Conservation (phyloP, 2,888 invertebrate genomes). For the Rhabditoides inermis region DNA sequence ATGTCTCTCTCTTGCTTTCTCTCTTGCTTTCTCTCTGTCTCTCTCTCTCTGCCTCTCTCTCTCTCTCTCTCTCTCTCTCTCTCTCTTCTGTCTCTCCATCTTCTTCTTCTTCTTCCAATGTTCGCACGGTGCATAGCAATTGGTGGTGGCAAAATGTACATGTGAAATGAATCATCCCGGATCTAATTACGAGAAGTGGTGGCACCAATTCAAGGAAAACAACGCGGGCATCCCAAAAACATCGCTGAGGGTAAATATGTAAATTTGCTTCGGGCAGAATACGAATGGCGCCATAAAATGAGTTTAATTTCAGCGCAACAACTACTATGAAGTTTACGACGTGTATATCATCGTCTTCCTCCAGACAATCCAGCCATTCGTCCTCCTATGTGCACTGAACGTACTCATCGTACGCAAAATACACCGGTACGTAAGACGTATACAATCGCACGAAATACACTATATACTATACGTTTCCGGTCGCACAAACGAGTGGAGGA, state of each 20-base stretch:
- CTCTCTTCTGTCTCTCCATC: neutral
- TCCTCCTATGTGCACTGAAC: conserved; percentile 26
- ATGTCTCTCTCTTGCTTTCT: too few species aligned
- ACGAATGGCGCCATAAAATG: too few species aligned
- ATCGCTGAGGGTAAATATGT: too few species aligned
- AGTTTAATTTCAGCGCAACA: conserved; percentile 17
- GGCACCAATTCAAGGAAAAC: too few species aligned
- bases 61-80: neutral
- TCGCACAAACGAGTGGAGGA: too few species aligned
- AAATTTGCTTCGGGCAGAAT: too few species aligned
- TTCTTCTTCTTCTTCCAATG: neutral
- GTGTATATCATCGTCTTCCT: conserved; percentile 26
- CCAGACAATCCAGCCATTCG: conserved; percentile 34
- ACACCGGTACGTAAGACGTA: neutral
- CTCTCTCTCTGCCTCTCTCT: neutral
- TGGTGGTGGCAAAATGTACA: too few species aligned
- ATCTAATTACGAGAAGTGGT: too few species aligned
- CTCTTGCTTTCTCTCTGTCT: conserved; percentile 1
- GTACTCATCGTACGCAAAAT: conserved; percentile 32
- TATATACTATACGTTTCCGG: too few species aligned
- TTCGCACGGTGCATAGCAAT: neutral
- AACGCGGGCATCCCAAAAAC: too few species aligned
- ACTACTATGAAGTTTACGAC: conserved; percentile 26
- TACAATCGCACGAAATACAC: neutral
- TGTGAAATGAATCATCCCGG: too few species aligned